Evolutionary conservation across 1,140 invertebrate genomes (phyloP), one percentile per base, ranked within the genome.

Genomic region (Drosophila nigromelanica): DNA sequence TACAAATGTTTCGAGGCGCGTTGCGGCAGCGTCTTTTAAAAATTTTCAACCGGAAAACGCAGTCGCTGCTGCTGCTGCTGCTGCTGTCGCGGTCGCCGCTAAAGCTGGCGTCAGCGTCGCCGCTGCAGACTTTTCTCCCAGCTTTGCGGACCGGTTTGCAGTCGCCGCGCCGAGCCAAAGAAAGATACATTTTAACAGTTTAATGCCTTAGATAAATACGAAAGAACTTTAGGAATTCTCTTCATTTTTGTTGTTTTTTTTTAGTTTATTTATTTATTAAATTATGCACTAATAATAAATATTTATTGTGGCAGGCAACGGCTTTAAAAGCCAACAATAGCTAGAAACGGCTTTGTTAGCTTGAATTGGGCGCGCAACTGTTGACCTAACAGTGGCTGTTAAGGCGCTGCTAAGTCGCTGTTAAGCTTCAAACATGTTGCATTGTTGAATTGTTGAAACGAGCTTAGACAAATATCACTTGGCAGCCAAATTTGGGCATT

Each of bases 1-100:
- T 91, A 90, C 90, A 91, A 91, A 91, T 91, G 90, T 91, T 91
- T 79, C 86, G 50, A 60, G 62, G 66, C 66, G 73, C 70, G 85
- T 73, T 80, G 75, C 80, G 78, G 83, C 90, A 90, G 82, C 90
- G 90, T 91, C 90, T 91, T 91, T 90, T 91, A 91, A 91, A 91
- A 91, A 85, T 91, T 91, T 90, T 87, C 76, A 73, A 71, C 73
- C 76, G 73, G 76, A 78, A 85, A 85, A 83, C 59, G 54, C 64
- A 58, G 58, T 59, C 50, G n/a, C 21, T n/a, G 66, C n/a, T 15
- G 27, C 4, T 4, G 60, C 12, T 27, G 11, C 15, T 11, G 66
- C 15, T 21, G 27, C 3, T 3, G 60, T 18, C 39, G 59, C 35
- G 3, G 60, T 42, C 12, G 37, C 3, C 12, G 40, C 30, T 10